phyloP scores from a whole-genome alignment of 2,797 vertebrate genomes.

The Potorous gilbertii region DNA sequence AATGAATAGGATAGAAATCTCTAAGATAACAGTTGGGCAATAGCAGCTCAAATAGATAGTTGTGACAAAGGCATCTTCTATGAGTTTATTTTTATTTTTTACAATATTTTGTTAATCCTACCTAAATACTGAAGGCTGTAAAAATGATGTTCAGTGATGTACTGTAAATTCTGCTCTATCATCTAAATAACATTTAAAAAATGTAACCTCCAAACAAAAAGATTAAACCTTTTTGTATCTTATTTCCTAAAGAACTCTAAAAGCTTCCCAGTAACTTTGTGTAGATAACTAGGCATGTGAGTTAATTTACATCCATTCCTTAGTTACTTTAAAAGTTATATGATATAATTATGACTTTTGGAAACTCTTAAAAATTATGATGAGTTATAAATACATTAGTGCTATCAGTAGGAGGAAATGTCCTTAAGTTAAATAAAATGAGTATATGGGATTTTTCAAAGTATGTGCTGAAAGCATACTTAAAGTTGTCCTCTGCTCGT shows the following conservation, averaged over 20 bases:
- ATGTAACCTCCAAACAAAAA: conserved; percentile 51
- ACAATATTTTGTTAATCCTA: conserved; percentile 55
- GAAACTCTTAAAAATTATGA: background rate
- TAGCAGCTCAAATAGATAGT: conserved; percentile 32
- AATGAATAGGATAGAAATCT: conserved; percentile 45
- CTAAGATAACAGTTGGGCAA: conserved; percentile 28
- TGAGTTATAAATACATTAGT: conserved; percentile 39
- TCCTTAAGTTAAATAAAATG: conserved; percentile 58
- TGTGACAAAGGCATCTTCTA: background rate
- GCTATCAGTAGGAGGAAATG: conserved; percentile 46
- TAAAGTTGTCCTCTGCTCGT: conserved; percentile 54
- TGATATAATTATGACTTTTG: background rate
- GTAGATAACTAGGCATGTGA: conserved; percentile 42
- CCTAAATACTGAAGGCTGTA: conserved; percentile 21
- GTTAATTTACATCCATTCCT: conserved; percentile 22
- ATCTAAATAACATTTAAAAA: conserved; percentile 27
- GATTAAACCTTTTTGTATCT: conserved; percentile 52
- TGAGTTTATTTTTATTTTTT: conserved; percentile 30
- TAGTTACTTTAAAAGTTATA: conserved; percentile 29
- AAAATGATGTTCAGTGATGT: conserved; percentile 2
- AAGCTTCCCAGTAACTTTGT: conserved; percentile 58
- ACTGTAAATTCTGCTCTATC: conserved; percentile 19
- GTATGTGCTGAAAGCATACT: conserved; percentile 66
- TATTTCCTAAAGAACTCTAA: conserved; percentile 57
- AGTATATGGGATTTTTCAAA: conserved; percentile 59